Evolutionary conservation across 2,113 vertebrate species (phyloP).

Genomic region (Lipophrys pholis): DNA sequence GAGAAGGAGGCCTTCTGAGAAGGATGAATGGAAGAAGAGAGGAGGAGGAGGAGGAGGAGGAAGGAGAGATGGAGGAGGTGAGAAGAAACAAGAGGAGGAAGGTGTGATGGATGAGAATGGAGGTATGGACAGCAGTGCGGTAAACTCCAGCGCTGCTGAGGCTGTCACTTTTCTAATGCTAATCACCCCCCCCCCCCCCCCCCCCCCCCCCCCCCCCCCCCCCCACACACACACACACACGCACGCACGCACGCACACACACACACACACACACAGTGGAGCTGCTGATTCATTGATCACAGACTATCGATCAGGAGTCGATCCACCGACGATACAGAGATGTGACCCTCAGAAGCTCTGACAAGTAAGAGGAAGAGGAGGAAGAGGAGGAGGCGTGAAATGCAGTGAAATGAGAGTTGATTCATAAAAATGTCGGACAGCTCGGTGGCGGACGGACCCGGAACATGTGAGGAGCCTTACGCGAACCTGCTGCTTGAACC

Average conservation of each 20-base stretch:
- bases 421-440: too few species aligned
- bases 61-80: neutral
- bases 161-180: neutral
- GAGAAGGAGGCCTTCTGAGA: too few species aligned
- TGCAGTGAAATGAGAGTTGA: too few species aligned
- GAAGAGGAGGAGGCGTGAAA: neutral
- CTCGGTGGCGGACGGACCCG: too few species aligned
- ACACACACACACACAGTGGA: conserved; percentile 13
- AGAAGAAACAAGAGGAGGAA: neutral
- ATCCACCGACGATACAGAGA: neutral
- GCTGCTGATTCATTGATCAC: conserved; percentile 49
- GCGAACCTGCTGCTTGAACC: conserved; percentile 64
- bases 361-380: too few species aligned
- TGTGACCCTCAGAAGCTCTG: neutral
- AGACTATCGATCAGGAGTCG: conserved; percentile 29
- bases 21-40: too few species aligned
- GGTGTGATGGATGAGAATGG: neutral
- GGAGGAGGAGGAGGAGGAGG: too few species aligned
- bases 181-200: conserved; percentile 4
- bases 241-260: conserved; percentile 9
- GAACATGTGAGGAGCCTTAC: too few species aligned
- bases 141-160: neutral
- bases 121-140: neutral
- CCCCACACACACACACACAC: conserved; percentile 9
- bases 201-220: conserved; percentile 22